Evolutionary conservation across 2,888 invertebrate species (phyloP).

Genomic region (Synergus umbraculus): DNA sequence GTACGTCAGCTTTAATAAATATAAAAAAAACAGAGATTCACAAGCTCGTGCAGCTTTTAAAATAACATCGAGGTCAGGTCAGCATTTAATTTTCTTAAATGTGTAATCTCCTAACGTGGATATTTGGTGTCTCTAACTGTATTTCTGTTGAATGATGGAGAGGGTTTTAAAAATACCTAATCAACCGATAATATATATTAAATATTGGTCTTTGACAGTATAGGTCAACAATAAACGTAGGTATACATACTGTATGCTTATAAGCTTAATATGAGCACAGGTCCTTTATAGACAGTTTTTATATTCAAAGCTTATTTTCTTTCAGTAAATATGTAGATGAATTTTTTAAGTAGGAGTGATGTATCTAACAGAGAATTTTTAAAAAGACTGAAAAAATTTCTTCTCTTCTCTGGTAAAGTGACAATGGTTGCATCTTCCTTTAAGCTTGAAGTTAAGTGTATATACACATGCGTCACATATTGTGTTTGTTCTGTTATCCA

Average conservation of each 20-base stretch:
- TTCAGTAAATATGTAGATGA: too few species aligned
- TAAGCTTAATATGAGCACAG: too few species aligned
- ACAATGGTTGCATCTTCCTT: slow-evolving; percentile 67
- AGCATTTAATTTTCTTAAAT: background rate
- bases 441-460: slow-evolving; percentile 56
- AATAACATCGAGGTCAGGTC: background rate
- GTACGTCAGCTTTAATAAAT: background rate
- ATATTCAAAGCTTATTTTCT: too few species aligned
- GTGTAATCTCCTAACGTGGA: background rate
- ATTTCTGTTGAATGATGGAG: background rate
- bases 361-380: background rate
- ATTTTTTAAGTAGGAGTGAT: background rate
- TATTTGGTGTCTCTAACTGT: background rate
- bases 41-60: background rate
- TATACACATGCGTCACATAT: slow-evolving; percentile 62
- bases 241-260: too few species aligned
- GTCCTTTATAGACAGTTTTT: too few species aligned
- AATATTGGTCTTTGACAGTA: too few species aligned
- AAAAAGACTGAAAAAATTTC: background rate
- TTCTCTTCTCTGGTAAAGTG: slow-evolving; percentile 60
- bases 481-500: slow-evolving; percentile 70
- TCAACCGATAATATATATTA: too few species aligned
- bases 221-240: too few species aligned
- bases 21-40: background rate
- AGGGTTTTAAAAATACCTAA: too few species aligned